Percentiles rank a stretch among this genome's conserved stretches.
phyloP scores from a whole-genome alignment of 1,140 invertebrate genomes.

The Drosophila novamexicana region DNA sequence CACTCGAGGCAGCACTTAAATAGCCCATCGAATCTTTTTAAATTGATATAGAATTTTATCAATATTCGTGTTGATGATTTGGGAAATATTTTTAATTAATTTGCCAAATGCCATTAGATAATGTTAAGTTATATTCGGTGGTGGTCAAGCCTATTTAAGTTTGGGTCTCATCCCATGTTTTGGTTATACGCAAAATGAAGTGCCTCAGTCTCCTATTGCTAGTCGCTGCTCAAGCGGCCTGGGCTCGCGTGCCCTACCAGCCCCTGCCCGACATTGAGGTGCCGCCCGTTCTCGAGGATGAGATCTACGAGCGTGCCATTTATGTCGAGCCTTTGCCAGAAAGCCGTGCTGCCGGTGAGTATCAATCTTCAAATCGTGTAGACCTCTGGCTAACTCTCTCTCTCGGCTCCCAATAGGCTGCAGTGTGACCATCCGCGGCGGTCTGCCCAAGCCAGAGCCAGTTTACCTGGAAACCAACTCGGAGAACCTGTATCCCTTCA shows the following conservation, averaged over 20 bases:
- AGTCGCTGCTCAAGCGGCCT: conserved; percentile 47
- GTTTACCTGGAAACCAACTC: conserved; percentile 70
- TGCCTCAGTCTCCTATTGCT: conserved; percentile 50
- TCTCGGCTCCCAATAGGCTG: conserved; percentile 41
- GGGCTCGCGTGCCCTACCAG: conserved; percentile 58
- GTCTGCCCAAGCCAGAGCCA: conserved; percentile 70
- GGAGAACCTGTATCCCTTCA: conserved; percentile 71
- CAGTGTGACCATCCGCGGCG: conserved; percentile 70
- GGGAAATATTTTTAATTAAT: conserved; percentile 62
- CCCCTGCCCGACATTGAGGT: conserved; percentile 52
- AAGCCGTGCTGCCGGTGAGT: conserved; percentile 54
- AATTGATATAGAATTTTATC: conserved; percentile 15
- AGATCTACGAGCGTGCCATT: conserved; percentile 40
- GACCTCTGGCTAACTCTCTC: background rate
- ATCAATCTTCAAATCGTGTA: background rate
- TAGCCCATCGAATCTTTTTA: conserved; percentile 11
- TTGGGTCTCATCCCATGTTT: conserved; percentile 8
- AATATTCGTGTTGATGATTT: conserved; percentile 16
- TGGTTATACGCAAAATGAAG: conserved; percentile 64
- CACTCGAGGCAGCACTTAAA: conserved; percentile 30
- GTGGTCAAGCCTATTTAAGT: conserved; percentile 60
- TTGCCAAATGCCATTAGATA: conserved; percentile 30
- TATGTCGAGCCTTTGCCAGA: conserved; percentile 38
- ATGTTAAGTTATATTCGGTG: conserved; percentile 16
- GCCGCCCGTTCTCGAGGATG: conserved; percentile 48